Percentiles rank a stretch among this genome's conserved stretches.
Evolutionary conservation across 2,888 invertebrate genomes (phyloP).

Genomic region (Drosophila buzzatii): DNA sequence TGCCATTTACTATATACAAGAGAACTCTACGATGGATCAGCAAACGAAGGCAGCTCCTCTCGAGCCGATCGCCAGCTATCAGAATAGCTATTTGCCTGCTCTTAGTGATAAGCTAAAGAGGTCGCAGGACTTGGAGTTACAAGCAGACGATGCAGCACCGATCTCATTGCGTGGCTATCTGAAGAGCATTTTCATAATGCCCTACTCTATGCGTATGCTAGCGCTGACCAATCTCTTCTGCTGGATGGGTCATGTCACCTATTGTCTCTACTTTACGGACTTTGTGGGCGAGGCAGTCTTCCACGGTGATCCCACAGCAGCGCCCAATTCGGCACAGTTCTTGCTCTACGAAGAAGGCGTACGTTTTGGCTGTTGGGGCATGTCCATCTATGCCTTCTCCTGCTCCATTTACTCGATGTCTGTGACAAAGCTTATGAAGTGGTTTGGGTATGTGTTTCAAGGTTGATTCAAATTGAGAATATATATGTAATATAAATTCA

Average conservation of each 20-base stretch:
- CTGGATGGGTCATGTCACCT: constrained; percentile 90
- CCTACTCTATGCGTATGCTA: constrained; percentile 86
- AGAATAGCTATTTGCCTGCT: constrained; percentile 59
- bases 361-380: constrained; percentile 85
- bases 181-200: constrained; percentile 88
- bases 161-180: constrained; percentile 83
- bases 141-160: constrained; percentile 54
- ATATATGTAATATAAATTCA: too few species aligned
- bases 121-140: constrained; percentile 38
- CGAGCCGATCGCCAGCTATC: constrained; percentile 56
- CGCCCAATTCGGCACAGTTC: constrained; percentile 63
- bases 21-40: constrained; percentile 76
- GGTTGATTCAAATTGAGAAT: too few species aligned
- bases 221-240: constrained; percentile 88
- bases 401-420: constrained; percentile 85
- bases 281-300: constrained; percentile 88
- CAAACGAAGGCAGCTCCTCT: constrained; percentile 62
- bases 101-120: constrained; percentile 27
- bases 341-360: constrained; percentile 84
- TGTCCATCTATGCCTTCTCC: constrained; percentile 85
- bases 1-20: constrained; percentile 81
- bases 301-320: constrained; percentile 70
- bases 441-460: constrained; percentile 79
- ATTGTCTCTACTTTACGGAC: constrained; percentile 89
- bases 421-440: constrained; percentile 84